These are phyloP conservation scores for Eulithis prunata DNA, from an alignment of 2,888 invertebrate genomes.

Conservation along the genomic window DNA sequence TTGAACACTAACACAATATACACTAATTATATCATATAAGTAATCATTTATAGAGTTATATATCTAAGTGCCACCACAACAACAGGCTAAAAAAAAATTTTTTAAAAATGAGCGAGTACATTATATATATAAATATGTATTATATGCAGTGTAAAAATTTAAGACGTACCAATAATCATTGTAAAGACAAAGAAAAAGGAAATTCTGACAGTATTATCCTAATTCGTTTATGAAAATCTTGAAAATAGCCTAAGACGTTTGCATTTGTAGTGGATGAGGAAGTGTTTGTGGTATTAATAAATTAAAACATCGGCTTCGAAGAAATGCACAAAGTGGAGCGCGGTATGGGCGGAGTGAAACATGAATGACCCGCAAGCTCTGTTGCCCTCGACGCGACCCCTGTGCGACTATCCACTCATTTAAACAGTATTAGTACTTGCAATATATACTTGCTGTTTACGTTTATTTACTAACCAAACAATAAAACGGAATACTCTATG, in stretches of 20 bases:
- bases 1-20: too few species aligned
- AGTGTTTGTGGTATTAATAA: constrained; percentile 41
- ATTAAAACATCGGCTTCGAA: constrained; percentile 42
- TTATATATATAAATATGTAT: too few species aligned
- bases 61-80: too few species aligned
- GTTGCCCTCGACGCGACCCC: constrained; percentile 63
- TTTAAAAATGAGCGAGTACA: too few species aligned
- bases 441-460: constrained; percentile 37
- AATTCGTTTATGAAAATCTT: constrained; percentile 1
- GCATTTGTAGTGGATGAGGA: constrained; percentile 31
- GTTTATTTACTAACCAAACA: constrained; percentile 37
- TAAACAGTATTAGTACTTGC: constrained; percentile 53
- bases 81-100: too few species aligned
- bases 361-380: constrained; percentile 68
- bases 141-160: too few species aligned
- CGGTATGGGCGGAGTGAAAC: constrained; percentile 67
- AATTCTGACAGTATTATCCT: constrained; percentile 1
- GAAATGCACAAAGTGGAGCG: constrained; percentile 60
- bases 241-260: constrained; percentile 17
- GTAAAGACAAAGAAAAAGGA: constrained; percentile 7
- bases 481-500: constrained; percentile 29
- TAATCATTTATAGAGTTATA: too few species aligned
- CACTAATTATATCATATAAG: too few species aligned
- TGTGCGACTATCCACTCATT: constrained; percentile 57
- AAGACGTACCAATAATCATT: too few species aligned